phyloP scores from a whole-genome alignment of 2,888 invertebrate species.

The Hedychridium roseum region DNA sequence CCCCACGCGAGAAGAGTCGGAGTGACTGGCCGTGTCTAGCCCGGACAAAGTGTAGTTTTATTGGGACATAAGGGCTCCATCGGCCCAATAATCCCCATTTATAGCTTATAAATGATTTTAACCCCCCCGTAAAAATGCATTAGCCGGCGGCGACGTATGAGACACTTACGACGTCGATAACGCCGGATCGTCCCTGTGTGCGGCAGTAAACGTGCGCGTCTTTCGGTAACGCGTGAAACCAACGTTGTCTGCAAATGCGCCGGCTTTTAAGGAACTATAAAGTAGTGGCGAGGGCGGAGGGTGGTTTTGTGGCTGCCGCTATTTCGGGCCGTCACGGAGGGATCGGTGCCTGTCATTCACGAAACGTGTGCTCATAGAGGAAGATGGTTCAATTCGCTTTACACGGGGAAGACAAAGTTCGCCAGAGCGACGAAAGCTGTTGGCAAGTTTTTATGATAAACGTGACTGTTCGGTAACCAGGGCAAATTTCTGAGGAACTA shows the following conservation, averaged over 20 bases:
- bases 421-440: no score
- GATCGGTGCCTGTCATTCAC: constrained; percentile 1
- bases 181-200: constrained; percentile 5
- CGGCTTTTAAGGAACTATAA: constrained; percentile 56
- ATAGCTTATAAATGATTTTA: constrained; percentile 64
- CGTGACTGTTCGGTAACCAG: no score
- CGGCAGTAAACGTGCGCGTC: constrained; percentile 1
- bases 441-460: no score
- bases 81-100: constrained; percentile 61
- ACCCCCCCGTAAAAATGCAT: constrained; percentile 60
- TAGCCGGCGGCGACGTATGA: constrained; percentile 47
- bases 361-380: constrained; percentile 11
- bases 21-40: constrained; percentile 61
- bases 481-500: no score
- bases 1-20: constrained; percentile 37
- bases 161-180: constrained; percentile 30
- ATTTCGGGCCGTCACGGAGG: constrained; percentile 9
- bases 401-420: neutral
- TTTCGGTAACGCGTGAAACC: neutral
- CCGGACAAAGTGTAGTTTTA: constrained; percentile 59
- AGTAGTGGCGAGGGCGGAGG: constrained; percentile 29
- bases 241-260: constrained; percentile 30
- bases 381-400: constrained; percentile 14
- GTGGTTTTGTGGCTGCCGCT: constrained; percentile 26
- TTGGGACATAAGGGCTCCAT: constrained; percentile 53